Evolutionary conservation across 2,797 vertebrate species (phyloP).

Genomic region (Cirrhinus molitorella): DNA sequence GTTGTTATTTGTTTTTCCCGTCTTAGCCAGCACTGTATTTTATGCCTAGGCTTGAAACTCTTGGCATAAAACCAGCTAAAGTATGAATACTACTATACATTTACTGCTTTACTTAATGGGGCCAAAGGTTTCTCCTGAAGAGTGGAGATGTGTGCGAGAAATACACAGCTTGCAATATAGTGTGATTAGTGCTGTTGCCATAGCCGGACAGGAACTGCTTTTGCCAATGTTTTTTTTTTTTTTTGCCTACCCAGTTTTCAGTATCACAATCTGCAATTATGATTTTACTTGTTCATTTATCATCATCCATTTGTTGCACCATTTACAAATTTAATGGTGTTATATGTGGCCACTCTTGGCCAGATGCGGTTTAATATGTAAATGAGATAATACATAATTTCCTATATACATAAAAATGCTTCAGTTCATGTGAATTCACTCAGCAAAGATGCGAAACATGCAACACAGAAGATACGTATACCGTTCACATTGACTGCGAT

Average conservation of each 20-base stretch:
- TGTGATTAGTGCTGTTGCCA: not conserved
- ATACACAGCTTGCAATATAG: constrained; percentile 4
- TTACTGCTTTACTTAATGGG: constrained; percentile 21
- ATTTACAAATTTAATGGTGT: constrained; percentile 12
- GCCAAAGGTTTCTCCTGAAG: constrained; percentile 19
- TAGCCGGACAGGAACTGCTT: not conserved
- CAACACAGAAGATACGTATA: not conserved
- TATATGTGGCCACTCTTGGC: not conserved
- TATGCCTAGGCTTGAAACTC: not conserved
- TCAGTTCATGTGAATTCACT: not conserved
- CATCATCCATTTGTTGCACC: constrained; percentile 8
- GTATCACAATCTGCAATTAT: not conserved
- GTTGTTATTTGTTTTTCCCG: constrained; percentile 32
- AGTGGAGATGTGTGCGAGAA: not conserved
- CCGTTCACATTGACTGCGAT: not conserved
- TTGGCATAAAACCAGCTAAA: constrained; percentile 18
- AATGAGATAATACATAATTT: not conserved
- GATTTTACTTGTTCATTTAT: not conserved
- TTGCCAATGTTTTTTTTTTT: constrained; percentile 11
- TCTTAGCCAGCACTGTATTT: not conserved
- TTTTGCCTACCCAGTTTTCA: constrained; percentile 7
- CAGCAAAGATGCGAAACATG: not conserved
- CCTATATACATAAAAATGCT: too few species aligned
- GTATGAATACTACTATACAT: constrained; percentile 34
- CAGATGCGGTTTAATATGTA: not conserved